phyloP scores from a whole-genome alignment of 2,113 vertebrate genomes.

The Aphelocoma coerulescens region DNA sequence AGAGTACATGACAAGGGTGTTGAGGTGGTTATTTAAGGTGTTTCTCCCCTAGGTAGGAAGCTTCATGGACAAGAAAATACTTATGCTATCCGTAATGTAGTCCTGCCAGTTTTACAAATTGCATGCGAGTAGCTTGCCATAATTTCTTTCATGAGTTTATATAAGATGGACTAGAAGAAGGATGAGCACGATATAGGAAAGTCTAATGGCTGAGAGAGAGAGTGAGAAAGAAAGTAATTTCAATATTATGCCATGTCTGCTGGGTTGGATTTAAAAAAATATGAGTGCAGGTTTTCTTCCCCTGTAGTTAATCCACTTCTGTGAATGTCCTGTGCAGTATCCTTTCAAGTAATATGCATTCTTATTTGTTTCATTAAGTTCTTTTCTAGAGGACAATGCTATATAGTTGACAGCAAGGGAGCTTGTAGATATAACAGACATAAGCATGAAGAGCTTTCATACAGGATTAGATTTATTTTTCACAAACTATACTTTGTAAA shows the following conservation, averaged over 20 bases:
- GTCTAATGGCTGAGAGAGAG: not conserved
- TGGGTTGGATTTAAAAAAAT: not conserved
- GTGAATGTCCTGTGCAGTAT: not conserved
- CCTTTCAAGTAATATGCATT: not conserved
- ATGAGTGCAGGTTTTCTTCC: not conserved
- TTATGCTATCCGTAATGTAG: not conserved
- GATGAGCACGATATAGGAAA: not conserved
- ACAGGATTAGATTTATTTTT: conserved; percentile 6
- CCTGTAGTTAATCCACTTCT: not conserved
- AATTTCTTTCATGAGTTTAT: not conserved
- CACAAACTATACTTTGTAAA: not conserved
- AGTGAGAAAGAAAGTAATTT: not conserved
- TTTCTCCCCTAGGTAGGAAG: not conserved
- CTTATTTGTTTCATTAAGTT: conserved; percentile 1
- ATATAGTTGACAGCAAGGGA: not conserved
- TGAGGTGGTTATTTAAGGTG: conserved; percentile 6
- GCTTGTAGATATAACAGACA: not conserved
- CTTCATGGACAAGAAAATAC: not conserved
- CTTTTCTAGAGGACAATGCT: not conserved
- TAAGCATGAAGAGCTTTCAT: not conserved
- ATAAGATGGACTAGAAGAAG: not conserved
- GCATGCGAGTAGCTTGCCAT: not conserved
- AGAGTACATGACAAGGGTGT: not conserved
- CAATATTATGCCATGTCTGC: not conserved
- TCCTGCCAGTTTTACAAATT: conserved; percentile 1